Evolutionary conservation across 2,113 vertebrate species (phyloP).

Genomic region (Stigmatopora argus): DNA sequence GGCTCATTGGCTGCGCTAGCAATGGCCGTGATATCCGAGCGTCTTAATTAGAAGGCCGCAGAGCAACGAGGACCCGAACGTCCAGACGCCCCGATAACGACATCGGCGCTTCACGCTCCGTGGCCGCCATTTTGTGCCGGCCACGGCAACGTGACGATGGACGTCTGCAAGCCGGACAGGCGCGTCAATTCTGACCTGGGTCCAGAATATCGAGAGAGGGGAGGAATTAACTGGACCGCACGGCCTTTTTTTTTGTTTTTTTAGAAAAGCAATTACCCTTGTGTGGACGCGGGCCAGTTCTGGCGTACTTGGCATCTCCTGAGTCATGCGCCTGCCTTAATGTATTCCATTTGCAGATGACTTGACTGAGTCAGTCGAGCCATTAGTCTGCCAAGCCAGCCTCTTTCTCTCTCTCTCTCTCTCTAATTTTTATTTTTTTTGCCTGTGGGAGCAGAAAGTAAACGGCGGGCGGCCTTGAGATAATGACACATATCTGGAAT

Average conservation of each 20-base stretch:
- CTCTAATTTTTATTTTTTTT: background rate
- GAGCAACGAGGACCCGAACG: conserved; percentile 21
- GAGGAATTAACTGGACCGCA: background rate
- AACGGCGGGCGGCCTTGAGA: conserved; percentile 21
- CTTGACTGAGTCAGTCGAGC: conserved; percentile 67
- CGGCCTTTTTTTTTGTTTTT: background rate
- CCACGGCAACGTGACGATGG: conserved; percentile 22
- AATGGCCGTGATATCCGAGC: conserved; percentile 47
- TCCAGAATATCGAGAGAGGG: background rate
- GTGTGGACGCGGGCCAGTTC: conserved; percentile 29
- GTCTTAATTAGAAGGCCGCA: conserved; percentile 47
- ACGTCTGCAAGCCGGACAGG: background rate
- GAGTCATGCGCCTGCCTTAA: conserved; percentile 58
- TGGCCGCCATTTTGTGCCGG: conserved; percentile 71
- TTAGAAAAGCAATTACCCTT: background rate
- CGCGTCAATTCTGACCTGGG: background rate
- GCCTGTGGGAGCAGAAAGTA: conserved; percentile 30
- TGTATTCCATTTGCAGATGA: conserved; percentile 71
- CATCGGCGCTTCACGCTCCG: conserved; percentile 38
- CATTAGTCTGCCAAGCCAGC: conserved; percentile 60
- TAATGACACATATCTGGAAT: conserved; percentile 57
- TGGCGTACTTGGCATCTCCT: conserved; percentile 39
- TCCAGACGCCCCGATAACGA: background rate
- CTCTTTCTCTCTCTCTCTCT: conserved; percentile 11
- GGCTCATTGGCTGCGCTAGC: conserved; percentile 23